Evolutionary conservation across 2,797 vertebrate species (phyloP).

Genomic region (Acrocephalus scirpaceus): DNA sequence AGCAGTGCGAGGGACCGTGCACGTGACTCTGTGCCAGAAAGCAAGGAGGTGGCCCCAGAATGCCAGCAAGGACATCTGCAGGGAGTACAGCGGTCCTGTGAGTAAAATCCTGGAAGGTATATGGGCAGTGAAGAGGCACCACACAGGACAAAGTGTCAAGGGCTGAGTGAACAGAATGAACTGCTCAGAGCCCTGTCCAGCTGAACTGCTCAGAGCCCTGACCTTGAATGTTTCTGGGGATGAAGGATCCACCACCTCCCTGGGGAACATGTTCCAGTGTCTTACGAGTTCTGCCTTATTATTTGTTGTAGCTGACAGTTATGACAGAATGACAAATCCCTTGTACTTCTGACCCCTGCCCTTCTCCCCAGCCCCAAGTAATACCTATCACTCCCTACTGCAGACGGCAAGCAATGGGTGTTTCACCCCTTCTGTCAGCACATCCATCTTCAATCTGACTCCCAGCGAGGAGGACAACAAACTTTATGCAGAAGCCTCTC

Average conservation of each 20-base stretch:
- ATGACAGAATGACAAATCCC: neutral
- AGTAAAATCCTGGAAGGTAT: neutral
- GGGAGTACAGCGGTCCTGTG: constrained; percentile 51
- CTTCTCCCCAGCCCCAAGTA: neutral
- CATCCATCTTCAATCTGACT: constrained; percentile 47
- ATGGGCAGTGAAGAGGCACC: neutral
- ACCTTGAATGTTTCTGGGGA: neutral
- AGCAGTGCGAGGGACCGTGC: neutral
- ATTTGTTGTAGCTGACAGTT: neutral
- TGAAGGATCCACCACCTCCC: neutral
- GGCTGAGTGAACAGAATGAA: neutral
- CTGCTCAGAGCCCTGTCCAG: neutral
- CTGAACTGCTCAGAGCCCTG: neutral
- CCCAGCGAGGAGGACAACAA: neutral
- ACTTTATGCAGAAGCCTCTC: constrained; percentile 53
- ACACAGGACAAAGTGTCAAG: neutral
- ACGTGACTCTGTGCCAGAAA: constrained; percentile 53
- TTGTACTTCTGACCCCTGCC: neutral
- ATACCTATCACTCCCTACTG: neutral
- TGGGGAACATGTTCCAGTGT: neutral
- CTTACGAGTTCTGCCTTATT: neutral
- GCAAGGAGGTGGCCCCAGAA: neutral
- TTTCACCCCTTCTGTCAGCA: constrained; percentile 55
- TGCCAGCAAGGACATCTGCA: constrained; percentile 17
- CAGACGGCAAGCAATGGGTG: constrained; percentile 60